These are phyloP conservation scores for Heliconius sara DNA, from an alignment of 2,888 invertebrate species.

Conservation along the genomic window DNA sequence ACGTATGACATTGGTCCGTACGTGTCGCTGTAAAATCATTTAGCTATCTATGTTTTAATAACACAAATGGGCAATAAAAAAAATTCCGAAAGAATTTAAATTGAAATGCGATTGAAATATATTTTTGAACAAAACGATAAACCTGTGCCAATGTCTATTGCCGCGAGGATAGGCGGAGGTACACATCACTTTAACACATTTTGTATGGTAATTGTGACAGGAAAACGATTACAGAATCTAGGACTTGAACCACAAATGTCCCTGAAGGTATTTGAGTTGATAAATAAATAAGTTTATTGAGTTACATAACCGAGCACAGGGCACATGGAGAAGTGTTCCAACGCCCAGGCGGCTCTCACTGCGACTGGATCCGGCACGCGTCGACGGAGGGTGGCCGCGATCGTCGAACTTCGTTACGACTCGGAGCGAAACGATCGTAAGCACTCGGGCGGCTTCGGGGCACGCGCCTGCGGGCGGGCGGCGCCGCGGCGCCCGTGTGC, in stretches of 20 bases:
- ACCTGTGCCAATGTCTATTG: conserved; percentile 73
- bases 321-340: conserved; percentile 73
- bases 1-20: conserved; percentile 6
- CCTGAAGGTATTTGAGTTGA: conserved; percentile 64
- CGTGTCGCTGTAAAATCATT: conserved; percentile 1
- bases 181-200: conserved; percentile 76
- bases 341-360: conserved; percentile 80
- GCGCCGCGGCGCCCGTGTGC: conserved; percentile 64
- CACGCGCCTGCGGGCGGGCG: conserved; percentile 80
- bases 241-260: conserved; percentile 40
- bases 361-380: conserved; percentile 81
- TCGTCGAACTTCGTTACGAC: conserved; percentile 81
- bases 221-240: conserved; percentile 26
- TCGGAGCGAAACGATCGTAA: conserved; percentile 80
- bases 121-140: conserved; percentile 70
- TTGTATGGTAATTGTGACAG: conserved; percentile 37
- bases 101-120: conserved; percentile 54
- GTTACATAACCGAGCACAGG: conserved; percentile 80
- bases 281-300: conserved; percentile 81
- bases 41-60: conserved; percentile 53
- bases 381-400: conserved; percentile 78
- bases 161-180: conserved; percentile 69
- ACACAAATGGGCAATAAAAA: conserved; percentile 45
- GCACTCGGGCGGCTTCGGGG: conserved; percentile 79
- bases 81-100: conserved; percentile 42